Base-by-base conservation (phyloP, 2,797 vertebrate species). In the Distichodus sexfasciatus region DNA sequence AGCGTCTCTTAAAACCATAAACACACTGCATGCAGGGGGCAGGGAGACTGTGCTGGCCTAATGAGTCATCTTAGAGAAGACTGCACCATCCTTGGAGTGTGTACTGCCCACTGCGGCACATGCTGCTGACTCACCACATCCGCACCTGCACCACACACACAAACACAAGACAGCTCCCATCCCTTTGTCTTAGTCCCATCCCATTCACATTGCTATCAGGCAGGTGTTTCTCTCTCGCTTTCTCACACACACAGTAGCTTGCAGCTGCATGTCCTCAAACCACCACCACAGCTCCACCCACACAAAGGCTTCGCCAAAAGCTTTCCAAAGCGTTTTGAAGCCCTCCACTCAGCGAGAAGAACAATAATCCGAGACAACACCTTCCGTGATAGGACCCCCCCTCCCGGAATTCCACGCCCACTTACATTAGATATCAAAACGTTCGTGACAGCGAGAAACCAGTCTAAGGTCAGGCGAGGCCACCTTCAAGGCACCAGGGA, bases 1-100 rank as follows among this genome's bases (percentile, higher is more conserved):
- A n/a, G n/a, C n/a, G n/a, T n/a, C n/a, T n/a, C n/a, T n/a, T 64
- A 40, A 28, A 41, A 53, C 60, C 69, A 59, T 57, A 64, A 64
- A 57, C 60, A 14, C 4, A 41, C 12, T 33, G 44, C 35, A 50
- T 24, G 26, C 35, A 59, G 61, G 43, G 38, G 61, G 51, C 47
- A 62, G 61, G 35, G 11, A 63, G 36, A 53, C 57, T 10, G 10
- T 15, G 12, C 36, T 31, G 35, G 26, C 21, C 24, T 55, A 66
- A 60, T 71, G 73, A 66, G 51, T 71, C 73, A 75, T 75, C 67
- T 48, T 23, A 38, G 38, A 46, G 31, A 66, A 55, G 61, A 60
- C 53, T 60, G 44, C 67, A 69, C 61, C 61, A 48, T 24, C 50
- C 55, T 69, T 19, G 26, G 66, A 54, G 46, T 51, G 54, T 53